Evolutionary conservation across 2,888 invertebrate species (phyloP).

Genomic region (Eupsilia transversa): DNA sequence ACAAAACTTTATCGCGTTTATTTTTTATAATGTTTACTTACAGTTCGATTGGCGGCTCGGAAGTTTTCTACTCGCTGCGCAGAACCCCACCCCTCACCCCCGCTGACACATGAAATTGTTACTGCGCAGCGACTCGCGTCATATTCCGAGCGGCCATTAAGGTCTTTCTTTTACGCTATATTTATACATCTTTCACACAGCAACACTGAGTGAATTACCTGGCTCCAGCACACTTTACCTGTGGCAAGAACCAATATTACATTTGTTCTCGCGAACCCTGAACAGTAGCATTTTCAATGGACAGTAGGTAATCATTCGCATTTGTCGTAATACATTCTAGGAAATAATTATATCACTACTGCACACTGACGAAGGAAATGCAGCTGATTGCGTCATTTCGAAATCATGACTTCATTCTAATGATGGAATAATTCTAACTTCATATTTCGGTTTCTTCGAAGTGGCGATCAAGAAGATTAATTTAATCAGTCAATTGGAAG

Average conservation of each 20-base stretch:
- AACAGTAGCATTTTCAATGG: slow-evolving; percentile 53
- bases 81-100: no score
- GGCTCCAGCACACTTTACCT: not conserved
- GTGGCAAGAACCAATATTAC: not conserved
- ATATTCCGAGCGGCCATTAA: no score
- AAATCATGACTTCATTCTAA: slow-evolving; percentile 25
- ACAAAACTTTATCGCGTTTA: not conserved
- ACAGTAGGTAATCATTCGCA: slow-evolving; percentile 58
- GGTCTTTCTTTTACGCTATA: not conserved
- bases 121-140: no score
- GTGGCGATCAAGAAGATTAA: not conserved
- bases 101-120: no score
- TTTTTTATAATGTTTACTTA: no score
- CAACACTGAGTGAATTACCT: not conserved
- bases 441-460: slow-evolving; percentile 1
- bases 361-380: slow-evolving; percentile 34
- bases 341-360: slow-evolving; percentile 65
- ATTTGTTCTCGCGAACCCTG: slow-evolving; percentile 62
- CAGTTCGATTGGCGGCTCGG: no score
- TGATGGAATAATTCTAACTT: not conserved
- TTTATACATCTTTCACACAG: no score
- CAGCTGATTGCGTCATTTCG: slow-evolving; percentile 32
- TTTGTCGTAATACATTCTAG: slow-evolving; percentile 65
- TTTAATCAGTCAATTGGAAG: not conserved
- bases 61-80: no score